A percentile compares a stretch with the other conserved stretches of the same genome.
phyloP scores from a whole-genome alignment of 92 coral and sea anemone genomes.

The Palythoa heliodiscus region DNA sequence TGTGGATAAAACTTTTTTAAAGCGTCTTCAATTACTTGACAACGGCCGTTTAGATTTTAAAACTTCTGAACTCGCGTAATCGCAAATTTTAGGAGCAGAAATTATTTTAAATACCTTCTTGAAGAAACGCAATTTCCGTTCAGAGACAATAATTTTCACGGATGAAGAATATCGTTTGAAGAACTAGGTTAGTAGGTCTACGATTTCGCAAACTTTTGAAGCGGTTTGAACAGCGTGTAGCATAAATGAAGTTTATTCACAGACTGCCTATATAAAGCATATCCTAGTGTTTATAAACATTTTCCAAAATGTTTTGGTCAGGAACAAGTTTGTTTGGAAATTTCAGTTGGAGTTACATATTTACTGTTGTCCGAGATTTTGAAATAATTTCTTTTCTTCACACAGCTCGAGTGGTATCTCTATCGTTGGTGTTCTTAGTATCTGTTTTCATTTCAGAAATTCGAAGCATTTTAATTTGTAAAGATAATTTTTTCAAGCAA shows the following conservation, averaged over 20 bases:
- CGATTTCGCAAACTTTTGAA: too few relatives aligned
- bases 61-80: constrained; percentile 3
- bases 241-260: neutral
- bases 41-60: neutral
- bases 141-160: neutral
- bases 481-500: neutral
- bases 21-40: constrained; percentile 1
- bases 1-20: neutral
- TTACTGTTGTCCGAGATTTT: neutral
- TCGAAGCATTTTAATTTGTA: neutral
- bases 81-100: neutral
- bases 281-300: constrained; percentile 5
- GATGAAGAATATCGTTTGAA: neutral
- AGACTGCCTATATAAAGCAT: neutral
- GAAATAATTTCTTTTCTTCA: too few relatives aligned
- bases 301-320: neutral
- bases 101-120: neutral
- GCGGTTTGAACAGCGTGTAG: neutral
- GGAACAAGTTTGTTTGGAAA: neutral
- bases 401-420: too few relatives aligned
- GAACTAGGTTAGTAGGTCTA: neutral
- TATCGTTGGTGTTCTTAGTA: neutral
- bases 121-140: constrained; percentile 7
- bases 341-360: neutral
- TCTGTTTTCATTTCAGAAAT: neutral